phyloP scores from a whole-genome alignment of 2,888 invertebrate species.

The Athrips mouffetella region DNA sequence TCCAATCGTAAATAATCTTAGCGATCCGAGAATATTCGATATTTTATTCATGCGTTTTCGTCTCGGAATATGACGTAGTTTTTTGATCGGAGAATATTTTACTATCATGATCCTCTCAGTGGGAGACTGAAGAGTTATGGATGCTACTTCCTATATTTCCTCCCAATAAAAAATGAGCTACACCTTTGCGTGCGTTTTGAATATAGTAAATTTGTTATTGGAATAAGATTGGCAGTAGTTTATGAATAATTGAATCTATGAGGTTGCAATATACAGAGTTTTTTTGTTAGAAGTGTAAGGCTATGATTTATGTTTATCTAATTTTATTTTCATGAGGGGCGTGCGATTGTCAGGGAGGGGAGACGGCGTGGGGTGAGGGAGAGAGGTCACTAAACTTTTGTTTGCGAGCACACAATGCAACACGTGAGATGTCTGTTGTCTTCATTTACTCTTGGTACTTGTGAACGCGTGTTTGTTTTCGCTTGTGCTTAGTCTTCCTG shows the following conservation, averaged over 20 bases:
- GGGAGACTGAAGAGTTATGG: slow-evolving; percentile 15
- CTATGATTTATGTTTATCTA: slow-evolving; percentile 13
- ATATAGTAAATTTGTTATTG: not conserved
- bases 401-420: slow-evolving; percentile 10
- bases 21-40: slow-evolving; percentile 30
- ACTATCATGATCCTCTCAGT: slow-evolving; percentile 20
- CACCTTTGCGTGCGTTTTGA: slow-evolving; percentile 4
- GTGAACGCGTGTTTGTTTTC: slow-evolving; percentile 6
- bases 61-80: slow-evolving; percentile 22
- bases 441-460: not conserved
- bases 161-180: slow-evolving; percentile 9
- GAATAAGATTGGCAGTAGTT: not conserved
- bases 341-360: slow-evolving; percentile 2
- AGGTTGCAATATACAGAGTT: not conserved
- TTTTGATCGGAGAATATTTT: slow-evolving; percentile 27
- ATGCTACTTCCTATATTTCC: slow-evolving; percentile 11
- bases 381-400: slow-evolving; percentile 14
- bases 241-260: slow-evolving; percentile 2
- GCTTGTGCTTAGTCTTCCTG: slow-evolving; percentile 14
- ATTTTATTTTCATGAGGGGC: slow-evolving; percentile 10
- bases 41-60: slow-evolving; percentile 36
- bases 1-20: slow-evolving; percentile 37
- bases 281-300: slow-evolving; percentile 1
- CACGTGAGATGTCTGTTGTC: slow-evolving; percentile 3
- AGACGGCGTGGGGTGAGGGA: slow-evolving; percentile 3